Base-by-base conservation (phyloP, 2,888 invertebrate species). In the Thera britannica region DNA sequence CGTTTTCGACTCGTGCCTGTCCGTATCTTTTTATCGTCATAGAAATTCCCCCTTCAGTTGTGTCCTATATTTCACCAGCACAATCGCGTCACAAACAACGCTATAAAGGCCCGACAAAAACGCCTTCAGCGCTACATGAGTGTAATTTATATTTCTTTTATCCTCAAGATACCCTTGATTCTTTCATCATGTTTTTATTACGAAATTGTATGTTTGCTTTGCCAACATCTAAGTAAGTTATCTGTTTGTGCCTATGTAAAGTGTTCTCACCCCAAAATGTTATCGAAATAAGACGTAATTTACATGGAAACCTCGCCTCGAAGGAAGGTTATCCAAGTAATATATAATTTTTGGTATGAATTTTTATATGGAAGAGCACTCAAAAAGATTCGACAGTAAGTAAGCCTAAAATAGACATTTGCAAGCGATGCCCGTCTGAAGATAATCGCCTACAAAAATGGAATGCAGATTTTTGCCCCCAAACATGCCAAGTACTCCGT, bases 71-170 rank as follows among this genome's bases (percentile, higher is more conserved):
- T 82, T 82, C 78, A 80, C 79, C 76, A 79, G 75, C 72, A 77
- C 79, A 82, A 79, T 78, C 78, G 82, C 77, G 82, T 74, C 83
- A 78, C 83, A 89, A 87, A 88, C 86, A 87, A 85, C 84, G 73
- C 80, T 79, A 80, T 87, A 83, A 83, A 57, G 69, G 71, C 58
- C 60, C 70, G 65, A 63, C 61, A 68, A 75, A 72, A 72, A 69
- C 72, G 68, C 69, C 68, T 71, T 67, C 63, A 70, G 61, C 62
- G 63, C 54, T 59, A 62, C 65, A 68, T 62, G 65, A 66, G 54
- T 68, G 62, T 72, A 70, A 70, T 70, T 67, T 61, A 70, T 70
- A 66, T 70, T 64, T 58, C 64, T 65, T 54, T 67, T 72, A 64
- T 70, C 68, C 63, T 68, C 63, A 54, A 63, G 63, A 66, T 58